Conservation (phyloP, 1,140 invertebrate species). For the Marisa cornuarietis region DNA sequence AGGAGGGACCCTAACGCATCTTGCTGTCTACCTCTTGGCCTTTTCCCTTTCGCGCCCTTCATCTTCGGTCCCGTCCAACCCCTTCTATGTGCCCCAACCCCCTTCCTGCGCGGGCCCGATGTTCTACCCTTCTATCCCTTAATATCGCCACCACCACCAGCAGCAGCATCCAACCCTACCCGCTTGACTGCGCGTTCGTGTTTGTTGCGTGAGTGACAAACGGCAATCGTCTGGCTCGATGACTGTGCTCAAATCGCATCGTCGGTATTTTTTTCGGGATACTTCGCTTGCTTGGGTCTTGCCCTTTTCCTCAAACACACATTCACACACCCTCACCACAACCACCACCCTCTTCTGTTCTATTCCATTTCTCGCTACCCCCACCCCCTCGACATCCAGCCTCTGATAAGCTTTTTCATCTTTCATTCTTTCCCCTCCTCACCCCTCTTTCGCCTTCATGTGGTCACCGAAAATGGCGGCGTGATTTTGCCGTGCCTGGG, state of each 20-base stretch:
- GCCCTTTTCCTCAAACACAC: not conserved
- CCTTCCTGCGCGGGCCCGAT: not conserved
- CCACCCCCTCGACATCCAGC: not conserved
- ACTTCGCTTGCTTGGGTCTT: too few species aligned
- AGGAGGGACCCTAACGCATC: not conserved
- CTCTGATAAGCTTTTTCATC: not conserved
- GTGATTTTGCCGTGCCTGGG: not conserved
- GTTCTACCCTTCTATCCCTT: too few species aligned
- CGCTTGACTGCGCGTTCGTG: too few species aligned
- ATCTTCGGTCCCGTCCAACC: not conserved
- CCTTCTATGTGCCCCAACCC: not conserved
- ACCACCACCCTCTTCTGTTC: not conserved
- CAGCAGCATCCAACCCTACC: too few species aligned
- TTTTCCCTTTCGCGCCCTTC: not conserved
- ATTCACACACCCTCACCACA: not conserved
- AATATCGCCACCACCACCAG: too few species aligned
- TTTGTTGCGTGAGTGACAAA: too few species aligned
- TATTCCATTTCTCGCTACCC: not conserved
- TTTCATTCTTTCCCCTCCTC: not conserved
- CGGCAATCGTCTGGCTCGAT: too few species aligned
- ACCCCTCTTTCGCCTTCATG: not conserved
- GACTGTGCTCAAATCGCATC: too few species aligned
- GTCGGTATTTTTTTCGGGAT: too few species aligned
- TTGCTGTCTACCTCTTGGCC: slow-evolving; percentile 4
- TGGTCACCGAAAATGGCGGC: not conserved